Percentiles rank a stretch among this genome's conserved stretches.
These are phyloP conservation scores for Clavelina lepadiformis DNA, from an alignment of 23 tunicate species.

Conservation along the genomic window DNA sequence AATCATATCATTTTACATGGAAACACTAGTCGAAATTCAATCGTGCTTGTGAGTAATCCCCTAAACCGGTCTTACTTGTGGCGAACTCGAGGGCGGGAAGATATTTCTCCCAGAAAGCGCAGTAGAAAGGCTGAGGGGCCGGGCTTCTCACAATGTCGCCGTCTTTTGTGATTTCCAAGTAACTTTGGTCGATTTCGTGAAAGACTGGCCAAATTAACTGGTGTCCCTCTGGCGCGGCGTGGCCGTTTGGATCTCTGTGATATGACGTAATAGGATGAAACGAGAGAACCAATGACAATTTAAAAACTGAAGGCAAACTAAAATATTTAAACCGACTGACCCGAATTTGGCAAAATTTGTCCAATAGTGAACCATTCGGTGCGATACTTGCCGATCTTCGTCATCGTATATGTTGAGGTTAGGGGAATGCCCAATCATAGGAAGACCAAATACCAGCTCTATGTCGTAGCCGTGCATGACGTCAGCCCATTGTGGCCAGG, in stretches of 20 bases:
- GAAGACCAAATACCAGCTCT: conserved; percentile 60
- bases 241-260: too few relatives aligned
- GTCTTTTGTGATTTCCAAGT: conserved; percentile 21
- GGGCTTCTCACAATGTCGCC: conserved; percentile 15
- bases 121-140: conserved; percentile 8
- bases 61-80: conserved; percentile 23
- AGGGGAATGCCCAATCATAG: conserved; percentile 8
- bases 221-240: too few relatives aligned
- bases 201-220: conserved; percentile 39
- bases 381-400: conserved; percentile 29
- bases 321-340: too few relatives aligned
- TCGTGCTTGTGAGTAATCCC: too few relatives aligned
- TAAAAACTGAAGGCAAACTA: too few relatives aligned
- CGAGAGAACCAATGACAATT: too few relatives aligned
- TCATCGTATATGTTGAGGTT: conserved; percentile 17
- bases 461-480: conserved; percentile 83
- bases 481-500: conserved; percentile 63
- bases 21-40: too few relatives aligned
- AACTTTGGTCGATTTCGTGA: conserved; percentile 5
- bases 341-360: conserved; percentile 67
- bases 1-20: too few relatives aligned
- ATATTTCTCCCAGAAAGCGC: conserved; percentile 57
- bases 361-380: conserved; percentile 55
- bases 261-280: too few relatives aligned
- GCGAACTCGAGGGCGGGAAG: conserved; percentile 42